Percentiles rank a stretch among this genome's conserved stretches.
Evolutionary conservation across 53 echinoderm and acorn worm genomes (phyloP).

Genomic region (Patiria pectinifera): DNA sequence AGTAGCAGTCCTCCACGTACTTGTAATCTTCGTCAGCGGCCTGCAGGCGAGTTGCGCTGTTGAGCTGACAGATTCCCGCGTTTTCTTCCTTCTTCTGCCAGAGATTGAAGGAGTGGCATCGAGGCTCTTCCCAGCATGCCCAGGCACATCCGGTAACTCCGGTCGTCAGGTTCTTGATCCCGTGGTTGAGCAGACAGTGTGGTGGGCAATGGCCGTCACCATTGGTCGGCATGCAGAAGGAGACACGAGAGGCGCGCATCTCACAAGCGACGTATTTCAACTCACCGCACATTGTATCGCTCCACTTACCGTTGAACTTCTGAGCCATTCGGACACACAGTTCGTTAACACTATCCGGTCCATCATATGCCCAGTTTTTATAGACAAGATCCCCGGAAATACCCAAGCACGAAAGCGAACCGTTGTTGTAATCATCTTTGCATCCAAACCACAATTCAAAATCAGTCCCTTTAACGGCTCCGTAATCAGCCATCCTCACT

Average conservation of each 20-base stretch:
- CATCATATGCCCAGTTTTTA: not conserved
- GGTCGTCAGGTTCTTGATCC: not conserved
- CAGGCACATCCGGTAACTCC: not conserved
- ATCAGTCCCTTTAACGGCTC: not conserved
- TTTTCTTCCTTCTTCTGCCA: not conserved
- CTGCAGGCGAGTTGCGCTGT: not conserved
- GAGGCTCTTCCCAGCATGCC: slow-evolving; percentile 37
- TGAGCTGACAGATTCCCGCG: not conserved
- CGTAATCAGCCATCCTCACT: not conserved
- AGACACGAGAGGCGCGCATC: not conserved
- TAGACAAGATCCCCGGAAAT: not conserved
- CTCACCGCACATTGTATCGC: not conserved
- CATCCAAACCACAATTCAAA: slow-evolving; percentile 11
- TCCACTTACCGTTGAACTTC: not conserved
- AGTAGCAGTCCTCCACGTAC: slow-evolving; percentile 10
- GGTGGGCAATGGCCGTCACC: not conserved
- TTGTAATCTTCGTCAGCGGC: not conserved
- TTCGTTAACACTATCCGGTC: not conserved
- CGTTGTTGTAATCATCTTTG: not conserved
- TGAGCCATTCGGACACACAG: not conserved
- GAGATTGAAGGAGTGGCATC: slow-evolving; percentile 21
- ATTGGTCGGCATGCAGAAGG: not conserved
- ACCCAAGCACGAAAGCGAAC: not conserved
- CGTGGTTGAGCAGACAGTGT: not conserved
- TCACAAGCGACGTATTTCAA: not conserved